Evolutionary conservation across 2,888 invertebrate genomes (phyloP).

Genomic region (Tholera decimalis): DNA sequence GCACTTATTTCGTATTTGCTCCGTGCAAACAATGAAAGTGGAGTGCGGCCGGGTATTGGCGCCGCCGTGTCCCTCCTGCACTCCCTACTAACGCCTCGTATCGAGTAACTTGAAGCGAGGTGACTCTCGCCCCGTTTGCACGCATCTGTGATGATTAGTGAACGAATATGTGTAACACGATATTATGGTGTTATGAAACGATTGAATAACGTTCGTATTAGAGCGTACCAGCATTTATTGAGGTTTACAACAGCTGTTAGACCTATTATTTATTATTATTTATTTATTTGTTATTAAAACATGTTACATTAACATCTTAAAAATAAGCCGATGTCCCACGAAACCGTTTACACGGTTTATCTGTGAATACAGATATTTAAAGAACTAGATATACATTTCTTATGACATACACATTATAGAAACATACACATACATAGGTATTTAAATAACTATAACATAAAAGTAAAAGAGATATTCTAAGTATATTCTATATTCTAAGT

Average conservation of each 20-base stretch:
- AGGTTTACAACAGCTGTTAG: not conserved
- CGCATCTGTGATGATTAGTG: slow-evolving; percentile 51
- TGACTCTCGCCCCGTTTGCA: slow-evolving; percentile 45
- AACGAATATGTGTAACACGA: slow-evolving; percentile 48
- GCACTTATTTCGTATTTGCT: slow-evolving; percentile 34
- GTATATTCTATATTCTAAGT: too few relatives aligned
- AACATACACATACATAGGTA: too few relatives aligned
- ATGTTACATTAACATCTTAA: too few relatives aligned
- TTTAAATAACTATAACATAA: too few relatives aligned
- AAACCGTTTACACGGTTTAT: too few relatives aligned
- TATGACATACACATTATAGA: too few relatives aligned
- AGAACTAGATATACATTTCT: too few relatives aligned
- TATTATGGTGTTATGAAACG: slow-evolving; percentile 30
- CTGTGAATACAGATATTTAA: too few relatives aligned
- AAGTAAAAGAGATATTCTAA: too few relatives aligned
- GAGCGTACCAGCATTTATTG: not conserved
- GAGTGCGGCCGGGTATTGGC: slow-evolving; percentile 58
- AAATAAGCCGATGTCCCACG: too few relatives aligned
- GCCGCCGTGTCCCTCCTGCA: slow-evolving; percentile 62
- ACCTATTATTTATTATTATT: too few relatives aligned
- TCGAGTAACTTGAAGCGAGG: slow-evolving; percentile 50
- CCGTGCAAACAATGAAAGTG: slow-evolving; percentile 59
- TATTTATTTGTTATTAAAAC: too few relatives aligned
- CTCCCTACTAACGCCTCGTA: slow-evolving; percentile 56
- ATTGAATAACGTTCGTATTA: slow-evolving; percentile 22